These are phyloP conservation scores for Coenonympha arcania DNA, from an alignment of 2,888 invertebrate species.

Conservation along the genomic window DNA sequence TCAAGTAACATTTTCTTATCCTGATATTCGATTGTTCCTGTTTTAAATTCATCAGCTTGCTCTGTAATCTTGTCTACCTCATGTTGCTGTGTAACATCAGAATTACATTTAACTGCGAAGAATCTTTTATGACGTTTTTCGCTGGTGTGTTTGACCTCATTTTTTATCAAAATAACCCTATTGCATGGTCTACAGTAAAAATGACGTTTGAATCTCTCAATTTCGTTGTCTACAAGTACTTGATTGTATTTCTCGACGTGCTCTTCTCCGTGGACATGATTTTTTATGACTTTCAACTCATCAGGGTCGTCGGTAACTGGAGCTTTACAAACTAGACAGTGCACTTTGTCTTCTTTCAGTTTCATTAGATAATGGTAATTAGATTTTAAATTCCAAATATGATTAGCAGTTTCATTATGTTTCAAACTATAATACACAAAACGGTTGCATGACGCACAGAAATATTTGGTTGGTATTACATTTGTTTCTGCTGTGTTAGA, in stretches of 20 bases:
- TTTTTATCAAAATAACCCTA: slow-evolving; percentile 7
- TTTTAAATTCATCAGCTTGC: background rate
- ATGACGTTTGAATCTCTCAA: background rate
- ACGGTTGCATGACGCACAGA: slow-evolving; percentile 13
- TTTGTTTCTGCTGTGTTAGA: background rate
- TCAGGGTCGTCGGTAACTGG: background rate
- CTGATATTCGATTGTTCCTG: background rate
- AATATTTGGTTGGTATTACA: background rate
- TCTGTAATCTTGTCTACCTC: background rate
- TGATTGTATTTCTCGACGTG: slow-evolving; percentile 14
- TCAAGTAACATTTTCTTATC: background rate
- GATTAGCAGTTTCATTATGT: slow-evolving; percentile 9
- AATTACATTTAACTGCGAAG: background rate
- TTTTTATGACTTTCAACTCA: background rate
- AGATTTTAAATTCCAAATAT: slow-evolving; percentile 10
- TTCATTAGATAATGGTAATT: slow-evolving; percentile 13
- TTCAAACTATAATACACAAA: slow-evolving; percentile 1
- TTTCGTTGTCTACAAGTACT: slow-evolving; percentile 6
- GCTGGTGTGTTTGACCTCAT: slow-evolving; percentile 21
- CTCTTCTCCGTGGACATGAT: background rate
- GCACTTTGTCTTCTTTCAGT: background rate
- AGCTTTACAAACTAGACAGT: slow-evolving; percentile 18
- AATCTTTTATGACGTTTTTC: slow-evolving; percentile 6
- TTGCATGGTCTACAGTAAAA: slow-evolving; percentile 19
- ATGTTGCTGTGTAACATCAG: background rate